A percentile compares a stretch with the other conserved stretches of the same genome.
These are phyloP conservation scores for Callosobruchus maculatus DNA, from an alignment of 2,888 invertebrate species.

Conservation along the genomic window DNA sequence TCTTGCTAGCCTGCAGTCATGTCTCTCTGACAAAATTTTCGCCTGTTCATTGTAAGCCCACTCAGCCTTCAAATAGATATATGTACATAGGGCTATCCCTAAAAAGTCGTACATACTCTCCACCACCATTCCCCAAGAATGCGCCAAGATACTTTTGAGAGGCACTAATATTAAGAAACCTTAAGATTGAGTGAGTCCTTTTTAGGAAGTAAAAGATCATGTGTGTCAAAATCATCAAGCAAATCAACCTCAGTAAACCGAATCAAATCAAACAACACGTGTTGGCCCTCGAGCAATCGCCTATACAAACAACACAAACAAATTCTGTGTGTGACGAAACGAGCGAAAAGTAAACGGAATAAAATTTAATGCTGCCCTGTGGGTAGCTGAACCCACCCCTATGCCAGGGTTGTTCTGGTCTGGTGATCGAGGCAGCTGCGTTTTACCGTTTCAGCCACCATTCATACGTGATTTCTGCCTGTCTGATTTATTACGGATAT, in stretches of 20 bases:
- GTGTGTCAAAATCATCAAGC: background rate
- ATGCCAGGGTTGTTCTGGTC: slow-evolving; percentile 46
- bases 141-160: too few species aligned
- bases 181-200: too few species aligned
- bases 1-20: too few species aligned
- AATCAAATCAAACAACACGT: background rate
- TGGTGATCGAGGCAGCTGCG: slow-evolving; percentile 50
- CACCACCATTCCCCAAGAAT: too few species aligned
- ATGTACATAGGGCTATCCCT: too few species aligned
- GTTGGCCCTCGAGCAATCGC: background rate
- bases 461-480: background rate
- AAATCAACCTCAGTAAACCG: background rate
- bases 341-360: slow-evolving; percentile 5
- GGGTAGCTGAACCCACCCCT: slow-evolving; percentile 25
- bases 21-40: too few species aligned
- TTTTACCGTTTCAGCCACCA: slow-evolving; percentile 17
- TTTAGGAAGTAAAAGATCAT: too few species aligned
- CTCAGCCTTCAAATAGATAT: too few species aligned
- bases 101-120: too few species aligned
- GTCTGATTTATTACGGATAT: background rate
- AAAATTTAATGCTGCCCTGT: slow-evolving; percentile 27
- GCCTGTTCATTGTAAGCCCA: too few species aligned
- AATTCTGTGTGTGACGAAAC: background rate
- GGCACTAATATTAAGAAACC: too few species aligned
- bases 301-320: background rate